Conservation (phyloP, 1,140 invertebrate genomes). For the Drosophila ananassae region DNA sequence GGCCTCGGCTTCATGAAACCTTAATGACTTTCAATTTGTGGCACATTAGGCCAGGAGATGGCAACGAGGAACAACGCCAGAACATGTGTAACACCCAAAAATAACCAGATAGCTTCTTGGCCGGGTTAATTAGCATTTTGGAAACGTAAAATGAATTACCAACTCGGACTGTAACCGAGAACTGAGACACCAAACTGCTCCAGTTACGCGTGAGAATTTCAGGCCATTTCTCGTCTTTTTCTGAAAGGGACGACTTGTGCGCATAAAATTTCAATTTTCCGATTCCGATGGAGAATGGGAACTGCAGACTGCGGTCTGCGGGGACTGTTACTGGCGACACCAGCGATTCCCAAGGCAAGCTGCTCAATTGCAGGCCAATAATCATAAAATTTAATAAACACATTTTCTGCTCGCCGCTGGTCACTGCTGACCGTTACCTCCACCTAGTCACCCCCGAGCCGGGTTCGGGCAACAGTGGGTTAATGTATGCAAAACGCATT, state of each 20-base stretch:
- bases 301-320: neutral
- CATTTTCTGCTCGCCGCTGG: constrained; percentile 56
- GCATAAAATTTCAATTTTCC: constrained; percentile 78
- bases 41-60: constrained; percentile 63
- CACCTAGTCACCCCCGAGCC: constrained; percentile 17
- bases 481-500: constrained; percentile 83
- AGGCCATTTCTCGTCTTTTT: constrained; percentile 27
- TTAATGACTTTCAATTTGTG: constrained; percentile 80
- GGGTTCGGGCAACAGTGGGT: constrained; percentile 62
- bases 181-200: constrained; percentile 63
- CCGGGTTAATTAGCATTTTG: constrained; percentile 78
- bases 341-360: constrained; percentile 60
- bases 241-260: constrained; percentile 26
- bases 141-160: constrained; percentile 79
- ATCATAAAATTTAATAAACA: constrained; percentile 83
- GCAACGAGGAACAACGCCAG: constrained; percentile 25
- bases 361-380: constrained; percentile 76
- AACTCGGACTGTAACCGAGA: constrained; percentile 68
- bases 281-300: constrained; percentile 23
- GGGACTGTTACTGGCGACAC: constrained; percentile 30
- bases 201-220: constrained; percentile 82
- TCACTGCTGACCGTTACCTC: constrained; percentile 63
- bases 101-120: constrained; percentile 38
- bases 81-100: constrained; percentile 60
- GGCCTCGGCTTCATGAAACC: constrained; percentile 40